Evolutionary conservation across 2,888 invertebrate species (phyloP).

Genomic region (Epistrophella euchroma): DNA sequence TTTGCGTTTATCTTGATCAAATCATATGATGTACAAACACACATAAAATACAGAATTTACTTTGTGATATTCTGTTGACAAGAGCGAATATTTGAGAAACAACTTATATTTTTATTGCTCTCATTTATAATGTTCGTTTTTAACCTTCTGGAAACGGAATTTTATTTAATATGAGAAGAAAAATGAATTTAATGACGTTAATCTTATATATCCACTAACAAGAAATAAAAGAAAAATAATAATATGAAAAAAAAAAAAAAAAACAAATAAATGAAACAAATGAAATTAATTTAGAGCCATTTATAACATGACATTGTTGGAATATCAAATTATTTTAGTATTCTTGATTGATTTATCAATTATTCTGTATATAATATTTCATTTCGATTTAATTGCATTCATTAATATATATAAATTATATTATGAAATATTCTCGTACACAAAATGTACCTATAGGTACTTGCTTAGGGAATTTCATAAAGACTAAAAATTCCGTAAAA

Average conservation of each 20-base stretch:
- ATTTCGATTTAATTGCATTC: background rate
- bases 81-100: no score
- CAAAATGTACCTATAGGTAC: no score
- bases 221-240: background rate
- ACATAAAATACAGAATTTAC: background rate
- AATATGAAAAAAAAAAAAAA: background rate
- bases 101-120: background rate
- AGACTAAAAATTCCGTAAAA: background rate
- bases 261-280: constrained; percentile 9
- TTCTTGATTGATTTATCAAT: background rate
- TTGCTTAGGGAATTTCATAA: background rate
- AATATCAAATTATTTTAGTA: background rate
- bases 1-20: background rate
- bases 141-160: background rate
- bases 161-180: background rate
- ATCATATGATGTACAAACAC: background rate
- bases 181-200: constrained; percentile 48
- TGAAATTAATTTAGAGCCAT: background rate
- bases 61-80: background rate
- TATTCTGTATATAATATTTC: background rate
- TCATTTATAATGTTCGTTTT: background rate
- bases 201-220: constrained; percentile 38
- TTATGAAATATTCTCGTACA: no score
- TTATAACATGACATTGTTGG: background rate
- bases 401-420: background rate